These are phyloP conservation scores for Campylomormyrus numenius DNA, from an alignment of 2,113 vertebrate species.

Conservation along the genomic window DNA sequence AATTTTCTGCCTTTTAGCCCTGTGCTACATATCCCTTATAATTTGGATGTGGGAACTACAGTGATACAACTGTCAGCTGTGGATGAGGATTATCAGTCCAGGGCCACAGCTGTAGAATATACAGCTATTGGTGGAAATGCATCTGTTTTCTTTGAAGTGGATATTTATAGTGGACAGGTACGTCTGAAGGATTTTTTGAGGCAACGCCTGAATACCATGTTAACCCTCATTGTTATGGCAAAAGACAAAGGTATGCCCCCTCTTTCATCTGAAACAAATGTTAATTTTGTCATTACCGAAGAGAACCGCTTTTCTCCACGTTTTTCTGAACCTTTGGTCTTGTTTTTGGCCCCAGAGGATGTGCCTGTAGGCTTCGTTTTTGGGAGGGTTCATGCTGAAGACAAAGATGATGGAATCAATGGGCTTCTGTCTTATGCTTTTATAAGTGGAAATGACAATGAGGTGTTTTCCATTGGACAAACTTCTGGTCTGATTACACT, in stretches of 20 bases:
- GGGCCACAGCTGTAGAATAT: slow-evolving; percentile 43
- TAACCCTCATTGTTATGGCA: slow-evolving; percentile 46
- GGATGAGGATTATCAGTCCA: slow-evolving; percentile 48
- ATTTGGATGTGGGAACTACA: slow-evolving; percentile 46
- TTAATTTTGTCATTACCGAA: slow-evolving; percentile 51
- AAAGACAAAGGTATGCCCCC: slow-evolving; percentile 51
- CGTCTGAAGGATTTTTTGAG: slow-evolving; percentile 41
- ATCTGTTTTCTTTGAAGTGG: slow-evolving; percentile 54
- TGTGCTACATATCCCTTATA: slow-evolving; percentile 48
- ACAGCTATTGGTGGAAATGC: slow-evolving; percentile 51
- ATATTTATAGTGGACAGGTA: slow-evolving; percentile 48
- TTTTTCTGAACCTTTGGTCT: slow-evolving; percentile 42
- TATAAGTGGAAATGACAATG: slow-evolving; percentile 31
- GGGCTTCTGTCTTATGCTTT: slow-evolving; percentile 52
- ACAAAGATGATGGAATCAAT: slow-evolving; percentile 55
- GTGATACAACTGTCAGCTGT: slow-evolving; percentile 50
- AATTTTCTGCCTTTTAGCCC: slow-evolving; percentile 44
- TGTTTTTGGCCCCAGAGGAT: slow-evolving; percentile 58
- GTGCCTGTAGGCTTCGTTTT: slow-evolving; percentile 53
- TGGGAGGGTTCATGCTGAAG: slow-evolving; percentile 54
- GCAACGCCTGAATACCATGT: slow-evolving; percentile 29
- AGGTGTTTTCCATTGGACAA: slow-evolving; percentile 51
- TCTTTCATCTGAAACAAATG: slow-evolving; percentile 47
- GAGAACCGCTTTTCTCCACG: slow-evolving; percentile 53
- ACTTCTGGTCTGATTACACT: slow-evolving; percentile 54